Conservation (phyloP, 2,113 vertebrate species). For the Ciconia boyciana region DNA sequence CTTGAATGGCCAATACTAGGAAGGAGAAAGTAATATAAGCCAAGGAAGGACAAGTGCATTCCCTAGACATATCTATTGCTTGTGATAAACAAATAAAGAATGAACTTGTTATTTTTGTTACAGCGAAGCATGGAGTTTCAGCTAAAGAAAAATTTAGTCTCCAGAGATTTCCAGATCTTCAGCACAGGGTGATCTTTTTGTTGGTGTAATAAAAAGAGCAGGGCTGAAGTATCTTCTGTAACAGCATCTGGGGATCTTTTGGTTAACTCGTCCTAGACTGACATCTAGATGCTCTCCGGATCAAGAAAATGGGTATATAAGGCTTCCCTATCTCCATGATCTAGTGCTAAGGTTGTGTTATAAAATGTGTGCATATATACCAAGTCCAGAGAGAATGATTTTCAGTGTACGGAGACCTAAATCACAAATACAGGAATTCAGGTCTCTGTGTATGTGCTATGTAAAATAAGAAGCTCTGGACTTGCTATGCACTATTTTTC, state of each 20-base stretch:
- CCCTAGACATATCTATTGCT: background rate
- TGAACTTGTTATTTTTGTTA: background rate
- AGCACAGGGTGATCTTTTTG: background rate
- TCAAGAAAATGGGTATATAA: background rate
- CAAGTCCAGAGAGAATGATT: background rate
- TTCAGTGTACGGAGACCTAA: background rate
- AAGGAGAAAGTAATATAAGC: background rate
- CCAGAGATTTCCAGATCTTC: background rate
- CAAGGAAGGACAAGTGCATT: background rate
- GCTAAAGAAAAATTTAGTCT: background rate
- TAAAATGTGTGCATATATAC: background rate
- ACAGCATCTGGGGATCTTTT: background rate
- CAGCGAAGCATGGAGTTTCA: background rate
- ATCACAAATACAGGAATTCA: background rate
- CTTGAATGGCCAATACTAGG: background rate
- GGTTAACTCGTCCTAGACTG: background rate
- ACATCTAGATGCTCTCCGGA: background rate
- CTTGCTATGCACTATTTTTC: background rate
- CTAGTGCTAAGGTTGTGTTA: background rate
- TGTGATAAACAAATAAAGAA: background rate
- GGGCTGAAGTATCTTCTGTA: background rate
- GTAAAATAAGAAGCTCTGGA: background rate
- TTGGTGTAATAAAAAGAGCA: background rate
- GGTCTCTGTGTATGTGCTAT: background rate
- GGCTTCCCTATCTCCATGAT: background rate